Evolutionary conservation across 2,888 invertebrate species (phyloP).

Genomic region (Plebejus anna): DNA sequence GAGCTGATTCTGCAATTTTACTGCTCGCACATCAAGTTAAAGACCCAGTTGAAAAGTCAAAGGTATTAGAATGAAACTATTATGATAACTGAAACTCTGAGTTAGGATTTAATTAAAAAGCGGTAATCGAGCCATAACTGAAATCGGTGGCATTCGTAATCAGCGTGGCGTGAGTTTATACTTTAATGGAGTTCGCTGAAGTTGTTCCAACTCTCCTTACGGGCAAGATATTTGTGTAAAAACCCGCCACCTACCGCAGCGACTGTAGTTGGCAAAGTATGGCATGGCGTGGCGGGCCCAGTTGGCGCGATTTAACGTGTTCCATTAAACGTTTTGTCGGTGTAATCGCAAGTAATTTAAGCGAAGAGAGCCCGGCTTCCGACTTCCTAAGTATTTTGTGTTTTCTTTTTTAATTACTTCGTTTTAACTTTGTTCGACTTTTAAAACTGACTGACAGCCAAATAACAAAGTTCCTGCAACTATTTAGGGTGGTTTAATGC

Average conservation of each 20-base stretch:
- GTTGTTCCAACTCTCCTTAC: slow-evolving; percentile 78
- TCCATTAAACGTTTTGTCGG: slow-evolving; percentile 79
- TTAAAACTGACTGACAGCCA: slow-evolving; percentile 79
- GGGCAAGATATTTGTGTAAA: slow-evolving; percentile 78
- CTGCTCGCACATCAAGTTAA: neutral
- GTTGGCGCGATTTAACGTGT: slow-evolving; percentile 77
- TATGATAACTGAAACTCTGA: slow-evolving; percentile 47
- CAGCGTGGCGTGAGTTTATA: slow-evolving; percentile 71
- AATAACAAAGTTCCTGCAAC: slow-evolving; percentile 77
- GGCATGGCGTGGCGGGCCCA: slow-evolving; percentile 57
- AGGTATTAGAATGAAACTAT: slow-evolving; percentile 31
- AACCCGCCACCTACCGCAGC: slow-evolving; percentile 72
- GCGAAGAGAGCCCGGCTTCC: slow-evolving; percentile 78
- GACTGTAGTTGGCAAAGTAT: slow-evolving; percentile 73
- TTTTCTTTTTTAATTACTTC: slow-evolving; percentile 80
- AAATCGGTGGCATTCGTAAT: slow-evolving; percentile 74
- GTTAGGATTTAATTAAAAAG: slow-evolving; percentile 69
- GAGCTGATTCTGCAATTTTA: neutral
- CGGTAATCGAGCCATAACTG: slow-evolving; percentile 68
- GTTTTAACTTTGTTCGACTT: slow-evolving; percentile 77
- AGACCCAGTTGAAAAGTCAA: neutral
- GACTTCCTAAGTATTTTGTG: slow-evolving; percentile 80
- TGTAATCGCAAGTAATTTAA: slow-evolving; percentile 80
- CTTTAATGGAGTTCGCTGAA: slow-evolving; percentile 77
- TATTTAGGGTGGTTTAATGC: slow-evolving; percentile 74